phyloP scores from a whole-genome alignment of 2,888 invertebrate genomes.

The Myopa testacea region DNA sequence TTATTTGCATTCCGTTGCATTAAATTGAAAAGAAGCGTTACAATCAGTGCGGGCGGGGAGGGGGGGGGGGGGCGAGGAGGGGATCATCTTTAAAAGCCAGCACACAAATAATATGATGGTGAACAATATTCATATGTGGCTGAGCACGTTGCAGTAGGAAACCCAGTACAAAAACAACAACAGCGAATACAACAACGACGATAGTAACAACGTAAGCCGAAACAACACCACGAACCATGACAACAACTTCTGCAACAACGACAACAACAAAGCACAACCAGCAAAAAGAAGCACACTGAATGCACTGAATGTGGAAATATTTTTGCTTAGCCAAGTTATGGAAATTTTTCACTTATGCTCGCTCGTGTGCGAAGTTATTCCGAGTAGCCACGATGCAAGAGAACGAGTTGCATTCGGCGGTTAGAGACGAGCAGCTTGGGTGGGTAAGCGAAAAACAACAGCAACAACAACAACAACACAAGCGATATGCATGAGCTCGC shows the following conservation, averaged over 20 bases:
- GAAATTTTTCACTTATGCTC: slow-evolving; percentile 38
- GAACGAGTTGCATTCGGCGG: background rate
- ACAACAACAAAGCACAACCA: slow-evolving; percentile 29
- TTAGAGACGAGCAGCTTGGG: no score
- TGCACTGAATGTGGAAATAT: slow-evolving; percentile 30
- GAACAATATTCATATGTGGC: no score
- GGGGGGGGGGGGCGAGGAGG: no score
- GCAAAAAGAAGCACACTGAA: background rate
- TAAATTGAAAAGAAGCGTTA: no score
- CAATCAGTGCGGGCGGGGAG: no score
- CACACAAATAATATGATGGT: no score
- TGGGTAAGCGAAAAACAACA: background rate
- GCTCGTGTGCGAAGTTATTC: slow-evolving; percentile 36
- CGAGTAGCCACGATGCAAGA: slow-evolving; percentile 19
- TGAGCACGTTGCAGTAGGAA: background rate
- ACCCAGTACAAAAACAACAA: background rate
- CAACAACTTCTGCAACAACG: slow-evolving; percentile 25
- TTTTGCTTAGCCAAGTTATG: slow-evolving; percentile 34
- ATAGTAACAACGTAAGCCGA: slow-evolving; percentile 1
- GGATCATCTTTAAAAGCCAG: no score
- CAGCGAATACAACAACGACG: slow-evolving; percentile 3
- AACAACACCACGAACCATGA: slow-evolving; percentile 34
- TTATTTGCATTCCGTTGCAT: no score
- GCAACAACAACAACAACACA: background rate
- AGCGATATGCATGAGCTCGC: background rate